Base-by-base conservation (phyloP, 2,113 vertebrate genomes). In the Rhipidura dahli region DNA sequence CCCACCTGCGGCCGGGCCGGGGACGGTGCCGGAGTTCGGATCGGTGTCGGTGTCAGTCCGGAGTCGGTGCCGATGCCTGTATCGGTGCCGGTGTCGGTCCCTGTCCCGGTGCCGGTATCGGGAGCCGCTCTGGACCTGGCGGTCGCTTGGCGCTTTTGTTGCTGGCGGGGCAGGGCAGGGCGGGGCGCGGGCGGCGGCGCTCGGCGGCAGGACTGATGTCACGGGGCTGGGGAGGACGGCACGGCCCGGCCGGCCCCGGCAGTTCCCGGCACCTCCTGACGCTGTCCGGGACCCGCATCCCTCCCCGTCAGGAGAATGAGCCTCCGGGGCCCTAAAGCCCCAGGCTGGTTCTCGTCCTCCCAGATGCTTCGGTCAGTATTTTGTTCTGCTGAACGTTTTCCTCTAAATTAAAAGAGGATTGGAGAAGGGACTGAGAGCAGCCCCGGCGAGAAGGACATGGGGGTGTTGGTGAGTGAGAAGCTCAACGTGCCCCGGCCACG, bases 1-100 rank as follows among this genome's bases (percentile, higher is more conserved):
- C 92, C 47, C 85, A 94, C 93, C 89, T 94, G 93, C 44, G n/a
- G 69, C 68, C 33, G 78, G 79, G 35, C 44, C 6, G 61, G 50
- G 60, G 30, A 13, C 70, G 24, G 13, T n/a, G 82, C 18, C 37
- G 63, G 27, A 17, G 42, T 37, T 50, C n/a, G n/a, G n/a, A n/a
- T n/a, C n/a, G 24, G 23, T 33, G 30, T 28, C 27, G 63, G 10
- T 13, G 64, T 11, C 64, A 23, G 18, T 37, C 31, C 37, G 53
- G 17, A 3, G 2, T 26, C 61, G 40, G 14, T 14, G n/a, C 7
- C 45, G 16, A 6, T 19, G 33, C 4, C 17, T 24, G 11, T 17
- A 15, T 10, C 22, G 22, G 42, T 9, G 63, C 16, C 27, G 42
- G 28, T 8, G 6, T 9, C n/a, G 17, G 12, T 6, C 17, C 4